Conservation (phyloP, 2,113 vertebrate genomes). For the Aphelocoma coerulescens region DNA sequence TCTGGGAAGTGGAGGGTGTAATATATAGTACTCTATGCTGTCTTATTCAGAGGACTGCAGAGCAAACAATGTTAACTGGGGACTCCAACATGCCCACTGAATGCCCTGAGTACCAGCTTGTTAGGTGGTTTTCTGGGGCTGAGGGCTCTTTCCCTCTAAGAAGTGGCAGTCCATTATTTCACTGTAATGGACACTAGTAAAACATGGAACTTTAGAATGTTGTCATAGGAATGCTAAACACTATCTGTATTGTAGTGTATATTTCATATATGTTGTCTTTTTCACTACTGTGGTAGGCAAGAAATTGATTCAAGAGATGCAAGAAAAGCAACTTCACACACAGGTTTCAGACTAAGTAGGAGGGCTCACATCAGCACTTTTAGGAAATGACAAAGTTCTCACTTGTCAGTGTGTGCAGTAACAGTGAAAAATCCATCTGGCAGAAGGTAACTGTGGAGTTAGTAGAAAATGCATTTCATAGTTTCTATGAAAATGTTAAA, state of each 20-base stretch:
- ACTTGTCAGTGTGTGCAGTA: conserved; percentile 25
- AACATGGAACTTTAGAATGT: neutral
- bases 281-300: neutral
- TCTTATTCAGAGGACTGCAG: neutral
- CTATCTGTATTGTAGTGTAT: neutral
- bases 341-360: neutral
- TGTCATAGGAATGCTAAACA: neutral
- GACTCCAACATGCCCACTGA: fast-evolving
- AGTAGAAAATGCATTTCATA: neutral
- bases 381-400: neutral
- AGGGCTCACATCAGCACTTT: neutral
- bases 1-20: neutral
- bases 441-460: neutral
- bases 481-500: neutral
- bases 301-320: neutral
- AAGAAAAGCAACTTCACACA: neutral
- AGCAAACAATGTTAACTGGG: neutral
- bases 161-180: neutral
- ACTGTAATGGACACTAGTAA: neutral
- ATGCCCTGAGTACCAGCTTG: neutral
- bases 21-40: neutral
- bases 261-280: neutral
- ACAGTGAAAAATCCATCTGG: conserved; percentile 37
- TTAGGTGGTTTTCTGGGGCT: neutral
- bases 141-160: neutral